Conservation (phyloP, 2,888 invertebrate species). For the Coremacera marginata region DNA sequence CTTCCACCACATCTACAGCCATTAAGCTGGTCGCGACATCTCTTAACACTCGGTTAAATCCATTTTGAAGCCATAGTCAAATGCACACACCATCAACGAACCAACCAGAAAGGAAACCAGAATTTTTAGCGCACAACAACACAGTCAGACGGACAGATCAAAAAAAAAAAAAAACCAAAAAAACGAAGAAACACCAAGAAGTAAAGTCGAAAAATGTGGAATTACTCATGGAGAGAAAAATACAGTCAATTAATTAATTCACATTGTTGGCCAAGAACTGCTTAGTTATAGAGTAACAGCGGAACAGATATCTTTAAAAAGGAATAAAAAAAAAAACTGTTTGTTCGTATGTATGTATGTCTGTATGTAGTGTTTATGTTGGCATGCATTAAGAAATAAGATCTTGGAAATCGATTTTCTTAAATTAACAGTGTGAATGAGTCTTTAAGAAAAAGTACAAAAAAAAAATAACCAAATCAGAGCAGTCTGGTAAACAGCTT, state of each 20-base stretch:
- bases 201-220: conserved; percentile 6
- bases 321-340: background rate
- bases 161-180: background rate
- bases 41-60: conserved; percentile 6
- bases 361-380: no score
- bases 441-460: no score
- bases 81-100: background rate
- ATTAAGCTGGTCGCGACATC: conserved; percentile 4
- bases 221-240: conserved; percentile 22
- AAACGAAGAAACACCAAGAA: background rate
- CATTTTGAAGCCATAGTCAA: conserved; percentile 4
- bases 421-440: no score
- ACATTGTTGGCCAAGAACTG: background rate
- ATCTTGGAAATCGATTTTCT: no score
- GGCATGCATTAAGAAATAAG: no score
- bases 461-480: background rate
- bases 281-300: background rate
- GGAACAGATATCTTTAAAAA: background rate
- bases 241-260: conserved; percentile 29
- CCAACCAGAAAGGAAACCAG: background rate
- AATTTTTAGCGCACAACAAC: conserved; percentile 19
- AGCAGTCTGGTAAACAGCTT: background rate
- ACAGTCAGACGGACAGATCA: background rate
- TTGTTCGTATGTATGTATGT: no score
- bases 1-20: background rate